Evolutionary conservation across 1,140 invertebrate genomes (phyloP).

Genomic region (Goniozus legneri): DNA sequence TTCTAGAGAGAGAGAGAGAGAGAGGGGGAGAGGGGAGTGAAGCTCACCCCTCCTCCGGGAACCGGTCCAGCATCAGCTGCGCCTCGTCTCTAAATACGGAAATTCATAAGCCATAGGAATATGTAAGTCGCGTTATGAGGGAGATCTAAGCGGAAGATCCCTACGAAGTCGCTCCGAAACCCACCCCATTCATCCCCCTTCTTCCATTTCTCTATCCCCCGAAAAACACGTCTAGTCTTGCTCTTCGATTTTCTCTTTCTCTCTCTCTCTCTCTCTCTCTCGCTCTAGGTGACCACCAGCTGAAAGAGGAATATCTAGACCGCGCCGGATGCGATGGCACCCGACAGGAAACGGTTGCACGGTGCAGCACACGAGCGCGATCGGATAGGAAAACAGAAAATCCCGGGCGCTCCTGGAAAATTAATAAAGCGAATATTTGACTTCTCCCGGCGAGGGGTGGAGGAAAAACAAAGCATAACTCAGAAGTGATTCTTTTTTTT

Average conservation of each 20-base stretch:
- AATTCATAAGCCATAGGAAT: conserved; percentile 41
- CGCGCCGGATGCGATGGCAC: too few species aligned
- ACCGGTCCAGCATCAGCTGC: conserved; percentile 26
- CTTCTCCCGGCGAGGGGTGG: too few species aligned
- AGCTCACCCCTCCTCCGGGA: too few species aligned
- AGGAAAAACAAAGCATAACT: too few species aligned
- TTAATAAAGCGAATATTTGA: too few species aligned
- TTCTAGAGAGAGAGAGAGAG: background rate
- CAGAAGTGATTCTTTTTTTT: background rate
- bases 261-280: conserved; percentile 10
- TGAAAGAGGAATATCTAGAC: too few species aligned
- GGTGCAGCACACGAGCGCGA: background rate
- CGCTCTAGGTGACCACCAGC: background rate
- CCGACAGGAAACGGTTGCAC: too few species aligned
- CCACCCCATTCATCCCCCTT: background rate
- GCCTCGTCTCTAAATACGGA: conserved; percentile 38
- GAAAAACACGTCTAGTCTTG: conserved; percentile 4
- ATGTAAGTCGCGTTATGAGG: too few species aligned
- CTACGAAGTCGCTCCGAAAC: too few species aligned
- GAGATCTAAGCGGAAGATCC: too few species aligned
- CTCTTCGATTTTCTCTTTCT: conserved; percentile 2
- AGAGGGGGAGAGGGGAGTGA: conserved; percentile 1
- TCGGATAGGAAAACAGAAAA: conserved; percentile 6
- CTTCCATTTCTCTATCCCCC: too few species aligned
- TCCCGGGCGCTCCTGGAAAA: too few species aligned